Evolutionary conservation across 2,797 vertebrate species (phyloP).

Genomic region (Enteromius afrohamiltoni): DNA sequence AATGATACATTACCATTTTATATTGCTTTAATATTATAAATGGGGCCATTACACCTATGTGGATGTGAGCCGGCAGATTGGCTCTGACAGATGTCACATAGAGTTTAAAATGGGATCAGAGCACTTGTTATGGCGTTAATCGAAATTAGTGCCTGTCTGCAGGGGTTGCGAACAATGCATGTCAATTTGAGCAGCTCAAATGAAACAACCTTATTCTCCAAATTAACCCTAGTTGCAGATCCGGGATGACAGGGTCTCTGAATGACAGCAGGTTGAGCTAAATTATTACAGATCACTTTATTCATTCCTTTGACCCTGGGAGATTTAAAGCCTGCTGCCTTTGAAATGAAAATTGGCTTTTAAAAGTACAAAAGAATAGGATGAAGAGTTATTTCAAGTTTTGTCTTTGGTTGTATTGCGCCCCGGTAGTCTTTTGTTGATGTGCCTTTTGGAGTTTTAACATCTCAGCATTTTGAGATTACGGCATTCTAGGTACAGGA

Average conservation of each 20-base stretch:
- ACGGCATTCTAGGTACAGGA: not conserved
- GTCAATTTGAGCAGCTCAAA: conserved; percentile 45
- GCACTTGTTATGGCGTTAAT: conserved; percentile 30
- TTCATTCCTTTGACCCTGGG: conserved; percentile 6
- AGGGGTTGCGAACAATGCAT: conserved; percentile 46
- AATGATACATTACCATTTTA: conserved; percentile 1
- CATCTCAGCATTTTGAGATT: not conserved
- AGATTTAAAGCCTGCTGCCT: not conserved
- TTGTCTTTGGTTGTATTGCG: not conserved
- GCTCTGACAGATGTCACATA: conserved; percentile 42
- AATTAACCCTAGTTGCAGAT: conserved; percentile 42
- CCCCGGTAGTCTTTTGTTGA: not conserved
- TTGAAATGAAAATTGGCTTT: not conserved
- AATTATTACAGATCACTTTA: conserved; percentile 17
- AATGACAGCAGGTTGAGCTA: not conserved
- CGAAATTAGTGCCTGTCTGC: conserved; percentile 46
- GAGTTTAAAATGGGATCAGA: conserved; percentile 31
- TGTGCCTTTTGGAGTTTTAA: not conserved
- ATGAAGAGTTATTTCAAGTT: not conserved
- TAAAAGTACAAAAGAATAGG: not conserved
- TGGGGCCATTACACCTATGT: not conserved
- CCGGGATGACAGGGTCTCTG: conserved; percentile 22
- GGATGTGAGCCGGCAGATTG: conserved; percentile 9
- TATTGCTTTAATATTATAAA: conserved; percentile 6
- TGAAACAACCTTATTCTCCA: conserved; percentile 41